Evolutionary conservation across 2,113 vertebrate genomes (phyloP), one percentile per base, ranked within the genome.

Genomic region (Ivindomyrus marchei): DNA sequence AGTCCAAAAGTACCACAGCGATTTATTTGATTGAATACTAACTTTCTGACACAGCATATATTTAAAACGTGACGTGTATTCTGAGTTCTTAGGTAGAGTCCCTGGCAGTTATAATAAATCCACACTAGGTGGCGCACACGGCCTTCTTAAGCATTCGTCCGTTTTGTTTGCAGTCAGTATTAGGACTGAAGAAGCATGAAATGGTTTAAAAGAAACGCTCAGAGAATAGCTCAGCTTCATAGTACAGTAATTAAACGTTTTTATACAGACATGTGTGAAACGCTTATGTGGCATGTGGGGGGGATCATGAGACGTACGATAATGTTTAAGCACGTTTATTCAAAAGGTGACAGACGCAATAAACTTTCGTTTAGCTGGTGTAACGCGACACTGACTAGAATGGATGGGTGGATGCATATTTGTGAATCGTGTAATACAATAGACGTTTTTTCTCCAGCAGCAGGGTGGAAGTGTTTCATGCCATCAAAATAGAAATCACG

Each of bases 81-180:
- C 19, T 3, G 19, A 47, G 17, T 1, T 42, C 17, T 3, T 39
- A 56, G 49, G 13, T 39, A 53, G 36, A 39, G n/a, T 70, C n/a
- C 36, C 21, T 42, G 36, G 9, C 15, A 39, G 10, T 80, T 31
- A 2, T 9, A 9, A 9, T 39, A 83, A 36, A 19, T 89, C 3
- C 10, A n/a, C 88, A 53, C 88, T 83, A 89, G 88, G 21, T 89
- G 88, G 88, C 49, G 74, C 88, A 7, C 47, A n/a, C 19, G 10
- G 4, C 1, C 36, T 50, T 88, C 19, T 83, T 53, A 83, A 15
- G 27, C 13, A 24, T 83, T 42, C 17, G 19, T 83, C 77, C 15
- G 39, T 4, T 42, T 39, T 4, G 27, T 39, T 77, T 19, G 70
- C 15, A 15, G 31, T 39, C 6, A 77, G 42, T 19, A 36, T 77